A percentile compares a stretch with the other conserved stretches of the same genome.
phyloP scores from a whole-genome alignment of 2,888 invertebrate species.

The Chaitophorus viminalis region DNA sequence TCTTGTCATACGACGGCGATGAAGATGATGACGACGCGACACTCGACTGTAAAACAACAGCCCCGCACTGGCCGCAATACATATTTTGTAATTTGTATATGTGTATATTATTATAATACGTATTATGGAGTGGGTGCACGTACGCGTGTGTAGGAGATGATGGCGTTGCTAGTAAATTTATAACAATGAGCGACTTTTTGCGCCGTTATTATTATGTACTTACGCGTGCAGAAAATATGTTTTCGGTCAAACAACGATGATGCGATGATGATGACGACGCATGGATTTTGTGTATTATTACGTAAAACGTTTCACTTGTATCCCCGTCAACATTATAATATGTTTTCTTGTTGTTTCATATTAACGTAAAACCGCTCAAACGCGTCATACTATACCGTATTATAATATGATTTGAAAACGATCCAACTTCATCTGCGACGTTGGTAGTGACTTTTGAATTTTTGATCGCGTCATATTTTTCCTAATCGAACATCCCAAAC shows the following conservation, averaged over 20 bases:
- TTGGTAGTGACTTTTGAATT: too few relatives aligned
- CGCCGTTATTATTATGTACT: slow-evolving; percentile 17
- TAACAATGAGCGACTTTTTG: slow-evolving; percentile 17
- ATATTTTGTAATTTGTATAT: slow-evolving; percentile 9
- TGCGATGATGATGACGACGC: not conserved
- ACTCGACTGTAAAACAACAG: slow-evolving; percentile 49
- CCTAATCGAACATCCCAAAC: too few relatives aligned
- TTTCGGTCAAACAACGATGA: not conserved
- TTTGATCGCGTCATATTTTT: too few relatives aligned
- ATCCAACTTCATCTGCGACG: too few relatives aligned
- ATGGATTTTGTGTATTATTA: not conserved
- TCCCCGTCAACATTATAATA: too few relatives aligned
- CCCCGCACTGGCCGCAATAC: not conserved
- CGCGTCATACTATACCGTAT: too few relatives aligned
- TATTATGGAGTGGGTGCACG: not conserved
- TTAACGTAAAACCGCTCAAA: too few relatives aligned
- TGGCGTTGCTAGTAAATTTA: not conserved
- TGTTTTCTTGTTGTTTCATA: too few relatives aligned
- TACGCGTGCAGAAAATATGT: slow-evolving; percentile 32
- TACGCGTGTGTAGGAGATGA: not conserved
- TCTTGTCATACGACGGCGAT: slow-evolving; percentile 26
- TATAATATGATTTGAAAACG: too few relatives aligned
- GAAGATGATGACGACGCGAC: slow-evolving; percentile 12
- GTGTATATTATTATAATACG: not conserved
- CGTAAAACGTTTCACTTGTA: not conserved